Base-by-base conservation (phyloP, 2,113 vertebrate genomes). In the Passer domesticus region DNA sequence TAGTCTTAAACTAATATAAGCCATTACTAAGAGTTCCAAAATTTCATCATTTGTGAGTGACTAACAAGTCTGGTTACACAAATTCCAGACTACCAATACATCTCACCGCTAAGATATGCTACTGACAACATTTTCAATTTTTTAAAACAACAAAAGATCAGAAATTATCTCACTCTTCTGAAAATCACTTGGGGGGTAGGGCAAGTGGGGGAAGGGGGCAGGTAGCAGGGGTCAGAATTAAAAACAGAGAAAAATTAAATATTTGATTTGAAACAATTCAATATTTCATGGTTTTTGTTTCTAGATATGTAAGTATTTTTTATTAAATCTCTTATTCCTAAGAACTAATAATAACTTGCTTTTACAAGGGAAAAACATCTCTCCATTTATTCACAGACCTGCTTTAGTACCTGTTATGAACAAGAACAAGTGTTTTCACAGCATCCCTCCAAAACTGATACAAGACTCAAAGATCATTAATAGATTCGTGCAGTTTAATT, bases 181-280 rank as follows among this genome's bases (percentile, higher is more conserved):
- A 35, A 80, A 80, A 64, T 16, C 3, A 11, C 5, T 53, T 60
- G 59, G 8, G 16, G 31, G 13, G 11, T 37, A 13, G 24, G 11
- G 17, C 16, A 39, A 28, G 24, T 15, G 6, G 4, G 21, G 11
- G 1, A 4, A 13, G 10, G 4, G 11, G 11, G 10, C 15, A 11
- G 12, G 6, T 8, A n/a, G 39, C 31, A 66, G 7, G 18, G 12
- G 15, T 25, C 15, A 74, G 35, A 77, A 78, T 16, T 58, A 13
- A 50, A 90, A 39, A 3, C 0, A 1, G 8, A 3, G 25, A 1
- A 21, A 56, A 60, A 63, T 17, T 7, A 31, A 58, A 2, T 43
- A 31, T n/a, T 76, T 86, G 3, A 41, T 30, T 62, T 77, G 24
- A 73, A 89, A 74, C 4, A 70, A 50, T 27, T 9, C 1, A 21